phyloP scores from a whole-genome alignment of 1,140 invertebrate genomes.

The Druon quercuslanigerum region DNA sequence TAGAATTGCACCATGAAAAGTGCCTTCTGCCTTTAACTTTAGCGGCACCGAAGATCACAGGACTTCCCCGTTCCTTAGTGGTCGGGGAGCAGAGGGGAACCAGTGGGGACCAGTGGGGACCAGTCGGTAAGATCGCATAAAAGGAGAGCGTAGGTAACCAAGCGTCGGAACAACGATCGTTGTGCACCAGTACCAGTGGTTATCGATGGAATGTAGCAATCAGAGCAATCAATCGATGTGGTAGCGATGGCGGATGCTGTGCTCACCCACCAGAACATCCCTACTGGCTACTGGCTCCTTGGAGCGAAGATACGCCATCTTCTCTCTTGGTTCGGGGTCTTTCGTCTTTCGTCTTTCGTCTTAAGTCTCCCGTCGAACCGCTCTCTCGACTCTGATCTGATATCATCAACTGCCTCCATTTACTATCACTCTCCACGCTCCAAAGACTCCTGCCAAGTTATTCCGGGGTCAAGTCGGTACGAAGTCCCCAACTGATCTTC shows the following conservation, averaged over 20 bases:
- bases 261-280: constrained; percentile 48
- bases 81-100: neutral
- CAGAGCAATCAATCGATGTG: constrained; percentile 52
- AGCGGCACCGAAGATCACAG: constrained; percentile 12
- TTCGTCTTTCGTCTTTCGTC: neutral
- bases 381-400: constrained; percentile 40
- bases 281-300: constrained; percentile 42
- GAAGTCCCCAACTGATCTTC: constrained; percentile 5
- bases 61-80: neutral
- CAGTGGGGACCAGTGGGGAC: neutral
- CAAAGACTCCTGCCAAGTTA: constrained; percentile 35
- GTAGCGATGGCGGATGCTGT: constrained; percentile 48
- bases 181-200: constrained; percentile 33
- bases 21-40: neutral
- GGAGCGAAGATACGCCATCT: constrained; percentile 43
- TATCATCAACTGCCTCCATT: constrained; percentile 43
- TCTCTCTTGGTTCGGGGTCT: constrained; percentile 36
- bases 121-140: constrained; percentile 15
- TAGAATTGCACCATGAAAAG: constrained; percentile 1
- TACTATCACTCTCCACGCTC: constrained; percentile 45
- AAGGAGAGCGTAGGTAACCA: constrained; percentile 15
- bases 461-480: constrained; percentile 11
- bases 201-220: constrained; percentile 49
- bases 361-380: constrained; percentile 33
- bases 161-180: constrained; percentile 25